Evolutionary conservation across 2,888 invertebrate genomes (phyloP), one percentile per base, ranked within the genome.

Genomic region (Ophonus ardosiacus): DNA sequence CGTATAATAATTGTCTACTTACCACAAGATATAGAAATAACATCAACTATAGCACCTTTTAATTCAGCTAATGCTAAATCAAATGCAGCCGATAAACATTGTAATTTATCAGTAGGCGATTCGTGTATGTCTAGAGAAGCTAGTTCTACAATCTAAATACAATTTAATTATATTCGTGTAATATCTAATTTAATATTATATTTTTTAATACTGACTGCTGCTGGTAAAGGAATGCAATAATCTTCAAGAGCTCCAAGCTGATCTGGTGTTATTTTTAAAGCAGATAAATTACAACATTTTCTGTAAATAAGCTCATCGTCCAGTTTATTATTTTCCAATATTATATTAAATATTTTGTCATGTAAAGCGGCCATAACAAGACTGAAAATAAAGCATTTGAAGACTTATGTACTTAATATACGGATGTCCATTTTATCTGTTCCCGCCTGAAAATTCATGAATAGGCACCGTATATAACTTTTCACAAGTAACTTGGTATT

Each of bases 11-110:
- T 21, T 79, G 38, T 31, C 10, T 79, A 17, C 43, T 78, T 78
- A 90, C 90, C 90, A 80, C 89, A 88, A 82, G 88, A 88, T 86
- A 89, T 88, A 6, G 90, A 89, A 85, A 90, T 90, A 7, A 91
- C 88, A 56, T 91, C 91, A 15, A 91, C 91, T 18, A 92, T 88
- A 2, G 90, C 91, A 15, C 90, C 89, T 88, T 92, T 92, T 10
- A 92, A 87, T 88, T 92, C 92, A 7, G 92, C 92, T 81, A 91
- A 90, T 81, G 91, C 90, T n/a, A 92, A 88, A 86, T 92, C 92
- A 84, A 92, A 89, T 0, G 92, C 90, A 8, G 90, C 89, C 81
- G 90, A 90, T 6, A 92, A 86, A 87, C 92, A 92, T n/a, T 89
- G 87, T 1, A 92, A 87, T 88, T 92, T 92, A 86, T 92, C 92